Percentiles rank a stretch among this genome's conserved stretches.
Conservation (phyloP, 1,140 invertebrate genomes). For the Andricus grossulariae region DNA sequence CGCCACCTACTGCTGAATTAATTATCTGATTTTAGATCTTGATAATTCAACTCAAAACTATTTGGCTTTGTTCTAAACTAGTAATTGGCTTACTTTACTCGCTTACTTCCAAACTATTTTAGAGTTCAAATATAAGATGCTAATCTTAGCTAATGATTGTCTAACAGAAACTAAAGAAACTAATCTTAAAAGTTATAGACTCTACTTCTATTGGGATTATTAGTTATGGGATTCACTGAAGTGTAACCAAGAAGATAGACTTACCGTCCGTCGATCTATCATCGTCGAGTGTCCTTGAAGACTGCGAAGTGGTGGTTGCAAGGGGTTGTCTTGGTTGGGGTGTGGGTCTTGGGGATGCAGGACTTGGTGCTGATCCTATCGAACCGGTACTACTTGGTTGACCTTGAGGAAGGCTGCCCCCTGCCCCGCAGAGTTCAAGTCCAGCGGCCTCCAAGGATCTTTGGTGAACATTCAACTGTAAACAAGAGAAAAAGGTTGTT, state of each 20-base stretch:
- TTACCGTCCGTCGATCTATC: conserved; percentile 74
- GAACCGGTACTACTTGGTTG: conserved; percentile 73
- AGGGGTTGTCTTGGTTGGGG: conserved; percentile 70
- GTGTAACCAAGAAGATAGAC: conserved; percentile 34
- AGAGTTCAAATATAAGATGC: too few relatives aligned
- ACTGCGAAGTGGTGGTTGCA: conserved; percentile 69
- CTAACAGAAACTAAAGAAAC: too few relatives aligned
- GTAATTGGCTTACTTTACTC: too few relatives aligned
- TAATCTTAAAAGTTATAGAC: too few relatives aligned
- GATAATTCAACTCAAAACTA: not conserved
- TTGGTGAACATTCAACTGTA: conserved; percentile 73
- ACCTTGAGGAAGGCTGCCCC: conserved; percentile 72
- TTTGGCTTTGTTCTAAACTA: not conserved
- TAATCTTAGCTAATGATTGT: too few relatives aligned
- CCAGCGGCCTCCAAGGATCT: conserved; percentile 71
- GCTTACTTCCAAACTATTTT: too few relatives aligned
- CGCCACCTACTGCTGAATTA: conserved; percentile 66
- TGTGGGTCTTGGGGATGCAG: conserved; percentile 72
- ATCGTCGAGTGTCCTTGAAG: conserved; percentile 71
- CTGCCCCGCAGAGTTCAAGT: conserved; percentile 69
- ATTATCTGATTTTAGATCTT: conserved; percentile 3
- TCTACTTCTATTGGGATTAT: too few relatives aligned
- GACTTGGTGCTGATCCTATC: conserved; percentile 73
- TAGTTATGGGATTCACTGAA: not conserved
- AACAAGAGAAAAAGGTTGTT: conserved; percentile 45